These are phyloP conservation scores for Acipenser ruthenus DNA, from an alignment of 2,797 vertebrate species.

Conservation along the genomic window DNA sequence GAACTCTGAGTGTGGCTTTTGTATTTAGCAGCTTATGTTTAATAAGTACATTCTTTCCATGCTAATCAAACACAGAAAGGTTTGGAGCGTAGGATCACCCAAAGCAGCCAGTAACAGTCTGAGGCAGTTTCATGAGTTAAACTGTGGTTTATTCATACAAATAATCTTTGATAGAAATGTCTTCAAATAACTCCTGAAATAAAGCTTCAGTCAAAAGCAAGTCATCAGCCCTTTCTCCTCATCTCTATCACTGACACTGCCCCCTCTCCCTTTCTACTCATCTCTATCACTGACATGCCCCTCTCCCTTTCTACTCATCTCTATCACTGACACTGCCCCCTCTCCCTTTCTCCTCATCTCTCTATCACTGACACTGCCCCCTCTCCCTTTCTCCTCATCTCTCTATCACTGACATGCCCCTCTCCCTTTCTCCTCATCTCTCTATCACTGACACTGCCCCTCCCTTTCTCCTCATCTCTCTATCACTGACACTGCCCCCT, in stretches of 20 bases:
- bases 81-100: no score
- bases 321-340: not conserved
- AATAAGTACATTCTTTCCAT: no score
- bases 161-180: no score
- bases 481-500: not conserved
- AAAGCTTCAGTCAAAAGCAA: no score
- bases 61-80: no score
- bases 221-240: not conserved
- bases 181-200: no score
- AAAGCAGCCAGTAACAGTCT: no score
- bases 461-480: constrained; percentile 32
- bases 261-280: constrained; percentile 6
- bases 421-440: constrained; percentile 6
- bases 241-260: not conserved
- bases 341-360: constrained; percentile 13
- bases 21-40: no score
- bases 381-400: constrained; percentile 28
- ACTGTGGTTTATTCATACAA: no score
- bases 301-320: not conserved
- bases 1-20: no score
- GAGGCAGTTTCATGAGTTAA: no score
- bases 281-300: not conserved
- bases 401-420: constrained; percentile 49
- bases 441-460: constrained; percentile 36
- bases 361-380: constrained; percentile 37